Conservation (phyloP, 1,140 invertebrate genomes). For the Drosophila kanapiae region DNA sequence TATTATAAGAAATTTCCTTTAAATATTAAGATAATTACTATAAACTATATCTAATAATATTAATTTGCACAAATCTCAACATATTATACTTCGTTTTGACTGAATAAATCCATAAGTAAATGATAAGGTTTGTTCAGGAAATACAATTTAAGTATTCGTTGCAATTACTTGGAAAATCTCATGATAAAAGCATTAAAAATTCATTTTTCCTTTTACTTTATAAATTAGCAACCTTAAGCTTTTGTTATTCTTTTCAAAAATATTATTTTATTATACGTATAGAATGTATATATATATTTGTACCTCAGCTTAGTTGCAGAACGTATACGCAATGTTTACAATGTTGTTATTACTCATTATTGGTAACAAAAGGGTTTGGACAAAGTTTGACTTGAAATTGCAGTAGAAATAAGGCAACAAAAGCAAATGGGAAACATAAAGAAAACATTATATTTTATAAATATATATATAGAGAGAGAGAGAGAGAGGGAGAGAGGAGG, state of each 20-base stretch:
- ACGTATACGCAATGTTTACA: slow-evolving; percentile 4
- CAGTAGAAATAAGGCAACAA: slow-evolving; percentile 24
- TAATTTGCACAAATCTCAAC: too few relatives aligned
- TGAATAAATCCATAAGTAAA: too few relatives aligned
- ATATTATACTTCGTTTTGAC: too few relatives aligned
- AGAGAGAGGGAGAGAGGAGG: background rate
- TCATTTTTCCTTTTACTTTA: background rate
- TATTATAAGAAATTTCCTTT: too few relatives aligned
- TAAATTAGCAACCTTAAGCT: too few relatives aligned
- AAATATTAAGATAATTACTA: too few relatives aligned
- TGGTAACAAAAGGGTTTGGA: slow-evolving; percentile 14
- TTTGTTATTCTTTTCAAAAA: background rate
- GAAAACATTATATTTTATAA: slow-evolving; percentile 35
- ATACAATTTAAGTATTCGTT: background rate
- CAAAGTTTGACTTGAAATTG: slow-evolving; percentile 26
- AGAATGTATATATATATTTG: too few relatives aligned
- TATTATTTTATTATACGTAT: background rate
- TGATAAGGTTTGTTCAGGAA: background rate
- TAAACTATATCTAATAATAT: too few relatives aligned
- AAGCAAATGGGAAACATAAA: slow-evolving; percentile 33
- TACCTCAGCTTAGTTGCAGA: background rate
- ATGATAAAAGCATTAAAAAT: too few relatives aligned
- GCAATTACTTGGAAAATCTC: background rate
- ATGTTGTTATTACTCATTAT: slow-evolving; percentile 35
- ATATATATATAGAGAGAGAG: background rate